Evolutionary conservation across 2,797 vertebrate species (phyloP).

Genomic region (Urocyon cinereoargenteus): DNA sequence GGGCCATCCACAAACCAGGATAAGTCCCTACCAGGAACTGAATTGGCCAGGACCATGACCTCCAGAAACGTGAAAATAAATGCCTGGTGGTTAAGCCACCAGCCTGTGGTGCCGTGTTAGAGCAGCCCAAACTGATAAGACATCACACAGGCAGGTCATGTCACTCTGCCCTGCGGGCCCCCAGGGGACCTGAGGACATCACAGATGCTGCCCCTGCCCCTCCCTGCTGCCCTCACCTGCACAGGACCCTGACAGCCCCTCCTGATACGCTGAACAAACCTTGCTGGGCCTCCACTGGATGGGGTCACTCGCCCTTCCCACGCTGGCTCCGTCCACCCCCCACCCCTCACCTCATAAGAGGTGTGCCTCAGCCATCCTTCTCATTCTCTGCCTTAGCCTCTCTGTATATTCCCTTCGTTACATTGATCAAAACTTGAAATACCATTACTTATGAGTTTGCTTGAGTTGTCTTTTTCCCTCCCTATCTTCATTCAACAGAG

Average conservation of each 20-base stretch:
- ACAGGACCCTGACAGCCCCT: neutral
- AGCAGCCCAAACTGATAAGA: accelerated
- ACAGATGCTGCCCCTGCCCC: accelerated
- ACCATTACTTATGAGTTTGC: neutral
- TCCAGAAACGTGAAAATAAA: accelerated
- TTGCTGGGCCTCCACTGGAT: neutral
- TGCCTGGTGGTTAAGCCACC: accelerated
- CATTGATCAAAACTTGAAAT: neutral
- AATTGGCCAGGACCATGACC: neutral
- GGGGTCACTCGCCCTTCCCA: neutral
- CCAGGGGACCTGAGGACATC: accelerated
- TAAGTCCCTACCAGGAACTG: accelerated
- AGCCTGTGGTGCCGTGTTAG: neutral
- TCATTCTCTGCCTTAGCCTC: neutral
- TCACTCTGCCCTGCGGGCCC: neutral
- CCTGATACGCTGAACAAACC: neutral
- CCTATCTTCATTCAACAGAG: accelerated
- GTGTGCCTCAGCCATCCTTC: neutral
- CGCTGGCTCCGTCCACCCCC: neutral
- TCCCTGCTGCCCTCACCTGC: neutral
- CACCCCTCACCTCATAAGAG: neutral
- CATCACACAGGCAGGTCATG: accelerated
- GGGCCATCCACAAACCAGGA: neutral
- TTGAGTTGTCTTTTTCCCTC: neutral
- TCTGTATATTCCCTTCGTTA: neutral